Percentiles rank a stretch among this genome's conserved stretches.
These are phyloP conservation scores for Corythoichthys intestinalis DNA, from an alignment of 2,113 vertebrate genomes.

Conservation along the genomic window DNA sequence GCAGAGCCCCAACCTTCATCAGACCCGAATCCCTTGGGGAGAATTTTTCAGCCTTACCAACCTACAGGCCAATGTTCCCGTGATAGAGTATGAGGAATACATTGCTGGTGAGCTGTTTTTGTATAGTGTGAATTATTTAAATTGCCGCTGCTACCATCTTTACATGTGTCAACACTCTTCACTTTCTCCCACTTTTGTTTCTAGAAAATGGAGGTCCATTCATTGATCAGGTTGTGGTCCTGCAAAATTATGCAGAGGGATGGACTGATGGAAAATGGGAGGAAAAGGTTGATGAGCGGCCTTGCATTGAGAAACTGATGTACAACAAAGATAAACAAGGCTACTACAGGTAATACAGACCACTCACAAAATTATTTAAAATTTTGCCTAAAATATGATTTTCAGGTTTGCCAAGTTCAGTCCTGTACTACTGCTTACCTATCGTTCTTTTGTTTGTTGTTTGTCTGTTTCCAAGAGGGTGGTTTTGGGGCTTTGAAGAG, in stretches of 20 bases:
- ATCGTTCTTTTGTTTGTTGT: neutral
- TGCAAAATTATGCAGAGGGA: constrained; percentile 90
- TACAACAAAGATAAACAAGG: constrained; percentile 87
- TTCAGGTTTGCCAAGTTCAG: neutral
- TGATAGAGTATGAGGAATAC: constrained; percentile 93
- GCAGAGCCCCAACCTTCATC: constrained; percentile 88
- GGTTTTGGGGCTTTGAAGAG: constrained; percentile 97
- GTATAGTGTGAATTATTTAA: neutral
- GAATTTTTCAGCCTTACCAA: constrained; percentile 89
- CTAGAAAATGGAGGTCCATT: constrained; percentile 94
- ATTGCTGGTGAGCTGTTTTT: constrained; percentile 79
- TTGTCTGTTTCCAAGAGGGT: constrained; percentile 77
- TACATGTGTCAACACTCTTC: neutral
- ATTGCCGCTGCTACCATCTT: neutral
- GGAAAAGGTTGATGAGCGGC: constrained; percentile 86
- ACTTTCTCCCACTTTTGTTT: constrained; percentile 23
- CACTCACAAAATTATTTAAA: neutral
- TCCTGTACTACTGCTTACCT: neutral
- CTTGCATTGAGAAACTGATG: constrained; percentile 82
- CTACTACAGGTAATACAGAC: constrained; percentile 80
- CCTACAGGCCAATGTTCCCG: constrained; percentile 84
- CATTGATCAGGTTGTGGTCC: constrained; percentile 86
- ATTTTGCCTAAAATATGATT: neutral
- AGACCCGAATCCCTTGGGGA: constrained; percentile 85
- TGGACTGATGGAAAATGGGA: constrained; percentile 96